These are phyloP conservation scores for Platanista minor DNA, from an alignment of 2,113 vertebrate genomes.

Conservation along the genomic window DNA sequence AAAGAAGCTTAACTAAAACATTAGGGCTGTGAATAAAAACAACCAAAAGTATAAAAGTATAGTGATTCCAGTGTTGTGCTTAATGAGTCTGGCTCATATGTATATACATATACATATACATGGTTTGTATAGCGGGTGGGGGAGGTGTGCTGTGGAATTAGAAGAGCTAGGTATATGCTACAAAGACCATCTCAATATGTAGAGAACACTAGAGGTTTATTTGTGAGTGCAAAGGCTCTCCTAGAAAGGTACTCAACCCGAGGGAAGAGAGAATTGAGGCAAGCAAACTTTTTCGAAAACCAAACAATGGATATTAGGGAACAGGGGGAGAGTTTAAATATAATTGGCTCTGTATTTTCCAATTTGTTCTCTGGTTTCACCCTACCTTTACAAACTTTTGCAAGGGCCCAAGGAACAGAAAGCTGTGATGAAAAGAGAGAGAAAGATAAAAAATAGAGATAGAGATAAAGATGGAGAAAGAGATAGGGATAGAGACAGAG, in stretches of 20 bases:
- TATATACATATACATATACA: too few relatives aligned
- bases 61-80: neutral
- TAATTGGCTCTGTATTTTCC: neutral
- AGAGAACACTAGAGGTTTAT: neutral
- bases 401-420: neutral
- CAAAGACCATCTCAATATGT: neutral
- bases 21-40: constrained; percentile 23
- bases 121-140: neutral
- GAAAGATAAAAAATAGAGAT: neutral
- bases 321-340: neutral
- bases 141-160: neutral
- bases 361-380: neutral
- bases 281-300: neutral
- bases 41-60: neutral
- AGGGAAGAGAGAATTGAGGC: neutral
- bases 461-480: neutral
- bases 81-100: neutral
- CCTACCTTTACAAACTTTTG: neutral
- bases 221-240: neutral
- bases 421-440: neutral
- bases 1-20: constrained; percentile 40
- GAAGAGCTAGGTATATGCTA: neutral
- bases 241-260: neutral
- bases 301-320: neutral
- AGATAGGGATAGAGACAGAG: neutral